Base-by-base conservation (phyloP, 2,797 vertebrate species). In the Gallinago solitaria region DNA sequence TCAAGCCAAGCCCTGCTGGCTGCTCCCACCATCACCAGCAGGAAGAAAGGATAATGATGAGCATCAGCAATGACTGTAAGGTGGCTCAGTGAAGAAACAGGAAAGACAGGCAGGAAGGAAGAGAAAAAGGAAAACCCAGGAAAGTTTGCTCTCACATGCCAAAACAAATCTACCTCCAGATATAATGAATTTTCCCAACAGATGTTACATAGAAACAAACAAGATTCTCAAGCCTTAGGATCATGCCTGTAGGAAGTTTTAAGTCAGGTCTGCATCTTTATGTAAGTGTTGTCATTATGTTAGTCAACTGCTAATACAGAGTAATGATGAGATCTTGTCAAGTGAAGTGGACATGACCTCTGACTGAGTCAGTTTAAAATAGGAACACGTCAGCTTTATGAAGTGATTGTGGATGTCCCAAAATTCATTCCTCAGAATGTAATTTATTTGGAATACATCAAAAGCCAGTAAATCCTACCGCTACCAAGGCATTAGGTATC, bases 121-220 rank as follows among this genome's bases (percentile, higher is more conserved):
- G 53, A 82, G 37, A 63, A 89, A 88, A 89, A 85, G 20, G 33
- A 77, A 80, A 87, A 87, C 12, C 25, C 1, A 0, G 39, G n/a
- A 86, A 93, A 90, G 33, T 91, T 83, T 80, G 41, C 47, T 90
- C 67, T 93, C 68, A 77, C 43, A 82, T 74, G 83, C 79, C 90
- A 89, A 94, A 97, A 90, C 70, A 94, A 93, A 80, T 89, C 70
- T 56, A 74, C 39, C 60, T 25, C 45, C 64, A 89, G 70, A 92
- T 48, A 89, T 6, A 63, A 88, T 76, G 28, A 90, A 79, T 92
- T 84, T 87, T 93, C 60, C 82, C 64, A 94, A 33, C 64, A 90
- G 56, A 90, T 76, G 43, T 87, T 90, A 73, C 61, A 81, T 9
- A 61, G 53, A 90, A 95, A 84, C 11, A 71, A 82, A 74, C 8